phyloP scores from a whole-genome alignment of 2,888 invertebrate species.

The Leptinotarsa haldemani region DNA sequence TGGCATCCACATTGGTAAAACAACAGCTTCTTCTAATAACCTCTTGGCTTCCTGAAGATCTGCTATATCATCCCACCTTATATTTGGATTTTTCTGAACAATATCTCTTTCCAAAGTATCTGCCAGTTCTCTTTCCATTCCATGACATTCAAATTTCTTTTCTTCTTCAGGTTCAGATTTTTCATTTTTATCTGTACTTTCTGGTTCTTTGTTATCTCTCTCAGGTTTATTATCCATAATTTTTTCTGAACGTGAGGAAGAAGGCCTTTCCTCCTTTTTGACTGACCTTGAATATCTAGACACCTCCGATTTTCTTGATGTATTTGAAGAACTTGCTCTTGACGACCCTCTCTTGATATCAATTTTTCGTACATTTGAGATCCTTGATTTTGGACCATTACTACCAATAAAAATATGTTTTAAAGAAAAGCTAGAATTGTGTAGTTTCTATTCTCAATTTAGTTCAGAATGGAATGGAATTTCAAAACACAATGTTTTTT shows the following conservation, averaged over 20 bases:
- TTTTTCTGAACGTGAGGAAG: slow-evolving; percentile 61
- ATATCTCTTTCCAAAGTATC: slow-evolving; percentile 93
- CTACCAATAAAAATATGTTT: slow-evolving; percentile 40
- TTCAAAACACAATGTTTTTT: too few species aligned
- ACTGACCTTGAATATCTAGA: slow-evolving; percentile 52
- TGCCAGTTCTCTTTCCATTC: slow-evolving; percentile 90
- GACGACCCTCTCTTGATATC: slow-evolving; percentile 62
- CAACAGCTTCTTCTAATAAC: slow-evolving; percentile 95
- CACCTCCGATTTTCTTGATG: slow-evolving; percentile 56
- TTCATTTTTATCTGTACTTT: slow-evolving; percentile 73
- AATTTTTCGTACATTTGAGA: slow-evolving; percentile 53
- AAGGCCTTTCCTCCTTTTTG: slow-evolving; percentile 64
- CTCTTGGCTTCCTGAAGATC: slow-evolving; percentile 90
- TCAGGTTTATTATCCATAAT: slow-evolving; percentile 62
- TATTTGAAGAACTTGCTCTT: slow-evolving; percentile 62
- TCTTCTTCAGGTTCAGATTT: slow-evolving; percentile 74
- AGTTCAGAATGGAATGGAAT: too few species aligned
- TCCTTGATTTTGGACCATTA: slow-evolving; percentile 56
- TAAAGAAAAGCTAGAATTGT: too few species aligned
- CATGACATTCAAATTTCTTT: slow-evolving; percentile 84
- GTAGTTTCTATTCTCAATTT: too few species aligned
- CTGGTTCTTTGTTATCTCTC: slow-evolving; percentile 72
- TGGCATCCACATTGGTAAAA: slow-evolving; percentile 97
- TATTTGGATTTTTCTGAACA: slow-evolving; percentile 95
- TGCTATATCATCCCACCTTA: slow-evolving; percentile 95